Conservation (phyloP, 2,888 invertebrate species). For the Sericinus montela region DNA sequence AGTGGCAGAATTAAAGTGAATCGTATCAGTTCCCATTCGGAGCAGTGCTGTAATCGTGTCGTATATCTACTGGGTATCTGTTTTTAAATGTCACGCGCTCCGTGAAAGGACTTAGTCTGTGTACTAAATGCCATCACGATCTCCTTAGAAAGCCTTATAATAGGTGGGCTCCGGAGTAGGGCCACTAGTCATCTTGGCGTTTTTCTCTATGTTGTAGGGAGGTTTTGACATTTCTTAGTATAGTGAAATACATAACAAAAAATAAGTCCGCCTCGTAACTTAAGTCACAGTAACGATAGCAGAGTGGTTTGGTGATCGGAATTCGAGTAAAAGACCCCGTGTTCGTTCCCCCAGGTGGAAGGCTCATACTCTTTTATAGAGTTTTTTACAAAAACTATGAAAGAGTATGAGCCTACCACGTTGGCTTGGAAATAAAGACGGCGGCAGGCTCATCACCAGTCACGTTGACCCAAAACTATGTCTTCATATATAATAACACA, state of each 20-base stretch:
- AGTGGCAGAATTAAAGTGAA: constrained; percentile 12
- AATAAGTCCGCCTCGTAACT: no score
- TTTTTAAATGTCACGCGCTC: constrained; percentile 58
- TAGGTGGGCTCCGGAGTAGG: constrained; percentile 28
- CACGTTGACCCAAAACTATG: no score
- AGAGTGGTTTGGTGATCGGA: no score
- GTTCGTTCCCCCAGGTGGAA: no score
- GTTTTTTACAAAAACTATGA: no score
- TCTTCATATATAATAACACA: no score
- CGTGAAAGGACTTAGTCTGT: constrained; percentile 54
- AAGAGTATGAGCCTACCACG: no score
- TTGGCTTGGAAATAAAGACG: no score
- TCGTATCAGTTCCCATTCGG: constrained; percentile 20
- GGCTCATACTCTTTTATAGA: no score
- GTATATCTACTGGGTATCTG: constrained; percentile 34
- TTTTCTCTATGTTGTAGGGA: constrained; percentile 4
- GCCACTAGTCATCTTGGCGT: constrained; percentile 11
- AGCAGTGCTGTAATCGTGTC: constrained; percentile 22
- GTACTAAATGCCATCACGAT: constrained; percentile 63
- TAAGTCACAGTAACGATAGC: no score
- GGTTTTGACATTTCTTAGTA: constrained; percentile 1
- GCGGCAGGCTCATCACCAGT: no score
- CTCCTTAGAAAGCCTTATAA: constrained; percentile 46
- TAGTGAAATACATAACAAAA: neutral
- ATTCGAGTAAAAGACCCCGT: no score